Evolutionary conservation across 2,113 vertebrate species (phyloP), one percentile per base, ranked within the genome.

Genomic region (Monopterus albus): DNA sequence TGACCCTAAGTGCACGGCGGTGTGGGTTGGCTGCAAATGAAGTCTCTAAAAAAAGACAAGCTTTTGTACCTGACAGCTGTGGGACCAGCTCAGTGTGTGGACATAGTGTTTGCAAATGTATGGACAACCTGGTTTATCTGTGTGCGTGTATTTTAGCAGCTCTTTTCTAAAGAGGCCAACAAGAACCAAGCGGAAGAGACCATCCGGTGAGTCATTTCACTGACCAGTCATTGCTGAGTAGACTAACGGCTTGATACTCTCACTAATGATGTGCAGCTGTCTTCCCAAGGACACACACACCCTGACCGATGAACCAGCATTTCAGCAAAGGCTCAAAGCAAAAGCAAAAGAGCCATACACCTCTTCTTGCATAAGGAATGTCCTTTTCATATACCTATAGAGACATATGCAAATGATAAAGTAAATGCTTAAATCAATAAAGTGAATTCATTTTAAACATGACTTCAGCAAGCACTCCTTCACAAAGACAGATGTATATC

Each of bases 211-310:
- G 74, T 64, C 51, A 45, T 26, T 26, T 1, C 2, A 82, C 33
- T 57, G 77, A 70, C 57, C 9, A 33, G 43, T 56, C 81, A 59
- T 59, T 64, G 59, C 47, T 36, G 58, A 61, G 40, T 9, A 36
- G 57, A 55, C 50, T 11, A 36, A 29, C 39, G 17, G 47, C 50
- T 15, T n/a, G 0, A 46, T 29, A 15, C 45, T 39, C 59, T 57
- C 59, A 49, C 72, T 81, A 81, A 84, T 75, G 69, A 79, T 52
- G 53, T 31, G 26, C 60, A 45, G 57, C 65, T 64, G 42, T 75
- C 31, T 76, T 51, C n/a, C n/a, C n/a, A n/a, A n/a, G 36, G 63
- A 81, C 72, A 84, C 46, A 75, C 65, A 53, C 70, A 75, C 7
- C 12, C 55, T 66, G n/a, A n/a, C n/a, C n/a, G n/a, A n/a, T n/a